Conservation (phyloP, 23 tunicate species). For the Diplosoma virens region DNA sequence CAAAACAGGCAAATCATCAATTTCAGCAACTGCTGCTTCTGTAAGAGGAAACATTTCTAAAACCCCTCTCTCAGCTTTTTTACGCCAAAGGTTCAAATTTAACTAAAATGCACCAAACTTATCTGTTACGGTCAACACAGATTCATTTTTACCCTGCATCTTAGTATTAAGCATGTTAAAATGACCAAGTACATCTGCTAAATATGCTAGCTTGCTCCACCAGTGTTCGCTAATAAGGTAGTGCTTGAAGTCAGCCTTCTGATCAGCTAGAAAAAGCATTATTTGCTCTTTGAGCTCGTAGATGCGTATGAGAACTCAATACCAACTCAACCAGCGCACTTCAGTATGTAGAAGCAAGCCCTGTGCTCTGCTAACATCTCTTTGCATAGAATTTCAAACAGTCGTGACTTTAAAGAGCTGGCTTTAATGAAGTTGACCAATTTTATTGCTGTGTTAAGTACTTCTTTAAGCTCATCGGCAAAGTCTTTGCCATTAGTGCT, state of each 20-base stretch:
- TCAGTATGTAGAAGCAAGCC: not conserved
- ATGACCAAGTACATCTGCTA: conserved; percentile 5
- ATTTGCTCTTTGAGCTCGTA: conserved; percentile 8
- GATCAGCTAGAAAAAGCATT: not conserved
- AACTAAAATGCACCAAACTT: not conserved
- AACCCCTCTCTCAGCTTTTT: not conserved
- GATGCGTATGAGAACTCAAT: not conserved
- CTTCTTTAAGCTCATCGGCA: too few species aligned
- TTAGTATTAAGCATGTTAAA: conserved; percentile 15
- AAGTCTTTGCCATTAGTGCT: too few species aligned
- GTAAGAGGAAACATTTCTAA: conserved; percentile 26
- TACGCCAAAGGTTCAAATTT: conserved; percentile 21
- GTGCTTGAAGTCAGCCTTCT: not conserved
- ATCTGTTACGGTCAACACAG: not conserved
- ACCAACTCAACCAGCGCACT: conserved; percentile 5
- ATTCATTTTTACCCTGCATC: conserved; percentile 27
- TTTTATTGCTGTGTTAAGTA: too few species aligned
- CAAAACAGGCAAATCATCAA: not conserved
- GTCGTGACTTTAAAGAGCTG: conserved; percentile 6
- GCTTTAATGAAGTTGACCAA: too few species aligned
- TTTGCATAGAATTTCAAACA: conserved; percentile 15
- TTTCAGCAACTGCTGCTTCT: conserved; percentile 9
- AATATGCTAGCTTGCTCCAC: conserved; percentile 17
- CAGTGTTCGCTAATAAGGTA: conserved; percentile 2
- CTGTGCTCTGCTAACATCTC: conserved; percentile 12